Base-by-base conservation (phyloP, 2,888 invertebrate species). In the Harpalus rubripes region DNA sequence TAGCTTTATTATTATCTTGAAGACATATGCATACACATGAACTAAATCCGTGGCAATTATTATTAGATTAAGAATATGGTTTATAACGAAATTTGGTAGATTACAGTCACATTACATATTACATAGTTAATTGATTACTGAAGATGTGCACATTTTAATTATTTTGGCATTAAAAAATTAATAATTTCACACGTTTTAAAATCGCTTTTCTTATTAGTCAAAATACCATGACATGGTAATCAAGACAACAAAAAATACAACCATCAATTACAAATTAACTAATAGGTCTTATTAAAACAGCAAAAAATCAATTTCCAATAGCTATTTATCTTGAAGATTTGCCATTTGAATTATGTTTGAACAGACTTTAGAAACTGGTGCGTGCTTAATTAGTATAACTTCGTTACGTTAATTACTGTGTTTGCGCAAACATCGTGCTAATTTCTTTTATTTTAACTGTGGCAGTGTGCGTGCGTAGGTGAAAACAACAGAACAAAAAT, bases 361-460 rank as follows among this genome's bases (percentile, higher is more conserved):
- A 26, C 26, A 63, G 22, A 68, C n/a, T 68, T 68, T 15, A 68
- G 68, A 68, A 68, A 68, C 68, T 68, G 39, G 39, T 68, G 68
- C 68, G 68, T 68, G 68, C 12, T 68, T 68, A 68, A 68, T 68
- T 68, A 68, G 68, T 68, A 68, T 68, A 68, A 68, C 68, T 68
- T 68, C 68, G 68, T 68, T 68, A 68, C 5, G 68, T 68, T 68
- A 68, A 68, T 68, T 68, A 68, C 68, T 63, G 15, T 39, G 68
- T 68, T 68, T 68, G 68, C 68, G 68, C 68, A 68, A 68, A 39
- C 39, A 15, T 68, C 39, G 68, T 68, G 39, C 68, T 68, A 68
- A 68, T 68, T 65, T 68, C 68, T 68, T 68, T 68, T 68, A 68
- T 68, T 68, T 68, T 5, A 68, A 7, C 12, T n/a, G 32, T 68